Percentiles rank a stretch among this genome's conserved stretches.
Conservation (phyloP, 2,888 invertebrate genomes). For the Brenthis hecate region DNA sequence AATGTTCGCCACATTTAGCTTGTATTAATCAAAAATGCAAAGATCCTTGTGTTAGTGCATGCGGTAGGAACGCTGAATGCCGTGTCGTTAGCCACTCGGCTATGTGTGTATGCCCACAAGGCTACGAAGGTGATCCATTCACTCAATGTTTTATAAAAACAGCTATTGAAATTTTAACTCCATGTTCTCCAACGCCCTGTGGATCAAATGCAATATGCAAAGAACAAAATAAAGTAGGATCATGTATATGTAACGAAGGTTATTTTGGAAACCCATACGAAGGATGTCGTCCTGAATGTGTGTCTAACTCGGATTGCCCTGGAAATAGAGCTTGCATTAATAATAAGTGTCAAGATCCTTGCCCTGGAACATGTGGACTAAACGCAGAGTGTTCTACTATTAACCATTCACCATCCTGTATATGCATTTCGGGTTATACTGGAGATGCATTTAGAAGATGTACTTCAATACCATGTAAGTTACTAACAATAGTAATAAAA, state of each 20-base stretch:
- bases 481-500: slow-evolving; percentile 21
- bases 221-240: slow-evolving; percentile 86
- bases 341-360: slow-evolving; percentile 89
- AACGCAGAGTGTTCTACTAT: slow-evolving; percentile 88
- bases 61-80: slow-evolving; percentile 88
- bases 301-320: slow-evolving; percentile 87
- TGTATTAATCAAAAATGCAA: slow-evolving; percentile 89
- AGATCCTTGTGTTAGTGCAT: slow-evolving; percentile 88
- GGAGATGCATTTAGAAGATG: slow-evolving; percentile 84
- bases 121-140: slow-evolving; percentile 86
- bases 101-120: slow-evolving; percentile 87
- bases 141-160: slow-evolving; percentile 78
- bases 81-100: slow-evolving; percentile 90
- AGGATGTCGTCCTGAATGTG: slow-evolving; percentile 89
- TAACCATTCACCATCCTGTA: slow-evolving; percentile 87
- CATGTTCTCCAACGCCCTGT: slow-evolving; percentile 87
- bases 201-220: slow-evolving; percentile 87
- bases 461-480: slow-evolving; percentile 66
- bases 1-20: slow-evolving; percentile 86
- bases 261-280: slow-evolving; percentile 90
- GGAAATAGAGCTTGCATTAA: slow-evolving; percentile 87
- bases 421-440: slow-evolving; percentile 84
- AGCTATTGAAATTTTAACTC: slow-evolving; percentile 79
- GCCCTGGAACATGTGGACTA: slow-evolving; percentile 88
- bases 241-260: slow-evolving; percentile 86